Conservation (phyloP, 2,797 vertebrate genomes). For the Lagocephalus sceleratus region DNA sequence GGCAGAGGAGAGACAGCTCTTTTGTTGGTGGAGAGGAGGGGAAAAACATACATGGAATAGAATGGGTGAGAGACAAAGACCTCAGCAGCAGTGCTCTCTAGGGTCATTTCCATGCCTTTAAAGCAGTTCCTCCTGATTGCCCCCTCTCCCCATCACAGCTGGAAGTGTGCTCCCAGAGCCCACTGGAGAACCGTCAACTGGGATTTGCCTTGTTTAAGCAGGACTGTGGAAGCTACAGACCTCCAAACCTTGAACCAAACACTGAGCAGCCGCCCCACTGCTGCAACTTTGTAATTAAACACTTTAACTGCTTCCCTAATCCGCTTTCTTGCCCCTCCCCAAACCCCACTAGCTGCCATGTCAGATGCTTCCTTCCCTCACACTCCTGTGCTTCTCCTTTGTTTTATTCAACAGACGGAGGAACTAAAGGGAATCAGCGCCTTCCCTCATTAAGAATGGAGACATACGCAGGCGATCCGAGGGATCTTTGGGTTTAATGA, state of each 20-base stretch:
- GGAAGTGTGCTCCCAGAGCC: conserved; percentile 44
- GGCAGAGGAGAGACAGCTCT: conserved; percentile 42
- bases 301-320: conserved; percentile 61
- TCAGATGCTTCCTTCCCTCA: conserved; percentile 36
- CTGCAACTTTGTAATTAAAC: conserved; percentile 72
- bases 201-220: conserved; percentile 68
- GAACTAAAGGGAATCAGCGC: conserved; percentile 63
- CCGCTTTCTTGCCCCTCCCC: conserved; percentile 26
- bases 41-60: conserved; percentile 40
- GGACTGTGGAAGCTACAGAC: conserved; percentile 41
- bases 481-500: conserved; percentile 56
- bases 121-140: conserved; percentile 67
- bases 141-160: conserved; percentile 65
- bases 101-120: conserved; percentile 65
- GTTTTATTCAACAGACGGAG: conserved; percentile 67
- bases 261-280: conserved; percentile 42
- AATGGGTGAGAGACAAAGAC: conserved; percentile 62
- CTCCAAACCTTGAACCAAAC: conserved; percentile 42
- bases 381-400: conserved; percentile 52
- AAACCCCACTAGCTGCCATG: conserved; percentile 41
- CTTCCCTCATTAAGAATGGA: conserved; percentile 65
- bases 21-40: conserved; percentile 37
- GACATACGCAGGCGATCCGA: conserved; percentile 39
- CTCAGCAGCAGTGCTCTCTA: conserved; percentile 47
- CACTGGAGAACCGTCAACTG: conserved; percentile 48